Evolutionary conservation across 2,888 invertebrate species (phyloP), one percentile per base, ranked within the genome.

Genomic region (Pseudeuparius sepicola): DNA sequence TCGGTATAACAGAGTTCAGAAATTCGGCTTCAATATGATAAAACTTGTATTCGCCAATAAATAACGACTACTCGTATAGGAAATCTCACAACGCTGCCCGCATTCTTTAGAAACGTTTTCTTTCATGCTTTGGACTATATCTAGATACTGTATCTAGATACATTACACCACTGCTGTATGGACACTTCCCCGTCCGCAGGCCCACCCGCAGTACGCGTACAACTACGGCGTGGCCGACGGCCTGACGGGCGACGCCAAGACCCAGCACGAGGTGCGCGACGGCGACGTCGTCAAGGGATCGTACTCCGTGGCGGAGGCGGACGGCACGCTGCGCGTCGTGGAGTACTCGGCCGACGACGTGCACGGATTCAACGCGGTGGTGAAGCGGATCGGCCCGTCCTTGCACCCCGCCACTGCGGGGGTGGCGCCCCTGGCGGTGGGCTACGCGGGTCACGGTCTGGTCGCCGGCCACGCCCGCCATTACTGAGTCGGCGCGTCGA

Each of bases 271-370:
- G 41, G 50, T 51, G 4, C 49, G 61, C 23, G 60, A 61, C 37
- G 61, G 61, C 9, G 60, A 60, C 37, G 54, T 55, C n/a, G 61
- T 61, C 3, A 60, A 60, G 45, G 70, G 68, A 6, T 48, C 49
- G 4, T 54, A 70, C 55, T 64, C 66, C 1, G 55, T 70, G 33
- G 63, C 66, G 17, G 67, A 70, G 52, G 67, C 69, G 20, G 70
- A 70, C 42, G 68, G 68, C 40, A 65, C 66, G 44, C 59, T 66
- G 25, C 65, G 70, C 45, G 64, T 65, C 43, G 71, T 71, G 36
- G 62, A 68, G 32, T 71, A 71, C 58, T 63, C 66, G 38, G 71
- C 73, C 0, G 73, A 73, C 37, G 55, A 71, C 0, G 56, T 71
- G 2, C 63, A 71, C 39, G 73, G 73, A 1, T 56, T 56, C 41